Percentiles rank a stretch among this genome's conserved stretches.
These are phyloP conservation scores for Rousettus leschenaultii DNA, from an alignment of 2,113 vertebrate species.

Conservation along the genomic window DNA sequence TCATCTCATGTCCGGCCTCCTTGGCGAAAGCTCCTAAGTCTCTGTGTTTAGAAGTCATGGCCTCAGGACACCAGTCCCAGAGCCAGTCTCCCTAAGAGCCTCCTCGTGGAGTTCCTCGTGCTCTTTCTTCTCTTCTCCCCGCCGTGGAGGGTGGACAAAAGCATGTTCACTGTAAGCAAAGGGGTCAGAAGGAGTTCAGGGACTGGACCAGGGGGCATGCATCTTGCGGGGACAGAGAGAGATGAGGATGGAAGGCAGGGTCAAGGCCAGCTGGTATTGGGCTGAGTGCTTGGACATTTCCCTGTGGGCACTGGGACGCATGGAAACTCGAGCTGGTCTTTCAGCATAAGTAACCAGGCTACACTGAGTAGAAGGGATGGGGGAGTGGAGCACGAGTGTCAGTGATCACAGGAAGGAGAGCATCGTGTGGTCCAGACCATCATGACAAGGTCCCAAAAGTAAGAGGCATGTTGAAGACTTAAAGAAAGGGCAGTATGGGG, in stretches of 20 bases:
- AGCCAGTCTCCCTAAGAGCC: neutral
- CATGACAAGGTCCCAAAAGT: neutral
- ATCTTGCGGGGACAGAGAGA: neutral
- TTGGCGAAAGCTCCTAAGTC: neutral
- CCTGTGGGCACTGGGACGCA: neutral
- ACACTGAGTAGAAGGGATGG: accelerated
- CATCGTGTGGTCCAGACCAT: neutral
- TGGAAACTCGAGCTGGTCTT: neutral
- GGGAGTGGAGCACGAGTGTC: neutral
- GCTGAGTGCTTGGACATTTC: neutral
- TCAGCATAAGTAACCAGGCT: neutral
- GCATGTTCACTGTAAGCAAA: neutral
- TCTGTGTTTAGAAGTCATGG: neutral
- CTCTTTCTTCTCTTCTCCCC: neutral
- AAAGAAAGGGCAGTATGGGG: neutral
- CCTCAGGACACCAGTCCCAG: neutral
- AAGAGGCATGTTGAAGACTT: neutral
- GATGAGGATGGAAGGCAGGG: neutral
- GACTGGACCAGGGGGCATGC: accelerated
- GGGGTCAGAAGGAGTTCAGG: neutral
- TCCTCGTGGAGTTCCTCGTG: neutral
- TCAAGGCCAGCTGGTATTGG: neutral
- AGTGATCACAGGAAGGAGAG: neutral
- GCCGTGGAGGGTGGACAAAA: neutral
- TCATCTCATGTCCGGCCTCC: neutral